These are phyloP conservation scores for Choristoneura fumiferana DNA, from an alignment of 1,140 invertebrate genomes.

Conservation along the genomic window DNA sequence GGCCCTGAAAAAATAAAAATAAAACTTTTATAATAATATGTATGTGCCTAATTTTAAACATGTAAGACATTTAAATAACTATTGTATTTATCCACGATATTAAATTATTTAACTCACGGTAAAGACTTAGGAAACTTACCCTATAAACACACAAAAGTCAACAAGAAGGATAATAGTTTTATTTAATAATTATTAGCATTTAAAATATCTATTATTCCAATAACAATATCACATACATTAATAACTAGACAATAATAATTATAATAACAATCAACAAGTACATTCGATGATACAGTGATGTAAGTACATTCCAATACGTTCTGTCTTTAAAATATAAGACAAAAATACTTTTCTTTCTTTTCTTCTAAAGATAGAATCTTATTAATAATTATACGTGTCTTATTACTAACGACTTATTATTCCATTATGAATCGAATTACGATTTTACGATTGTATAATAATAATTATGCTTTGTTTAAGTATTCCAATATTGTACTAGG, in stretches of 20 bases:
- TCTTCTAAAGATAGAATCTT: background rate
- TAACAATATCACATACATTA: conserved; percentile 75
- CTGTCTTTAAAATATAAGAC: conserved; percentile 10
- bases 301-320: conserved; percentile 31
- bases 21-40: conserved; percentile 7
- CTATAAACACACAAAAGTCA: conserved; percentile 71
- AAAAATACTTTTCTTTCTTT: conserved; percentile 16
- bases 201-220: conserved; percentile 72
- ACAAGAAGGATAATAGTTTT: conserved; percentile 68
- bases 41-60: background rate
- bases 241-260: conserved; percentile 67
- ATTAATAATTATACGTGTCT: conserved; percentile 1
- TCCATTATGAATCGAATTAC: too few species aligned
- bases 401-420: conserved; percentile 3
- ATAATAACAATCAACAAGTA: conserved; percentile 72
- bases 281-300: conserved; percentile 67
- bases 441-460: too few species aligned
- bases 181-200: conserved; percentile 58
- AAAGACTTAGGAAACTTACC: conserved; percentile 23
- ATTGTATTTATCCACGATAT: background rate
- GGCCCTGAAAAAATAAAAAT: conserved; percentile 4
- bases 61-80: conserved; percentile 1
- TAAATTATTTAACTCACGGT: background rate
- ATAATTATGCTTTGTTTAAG: too few species aligned
- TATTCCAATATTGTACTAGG: conserved; percentile 47